Evolutionary conservation across 2,888 invertebrate species (phyloP).

Genomic region (Drosophila kuntzei): DNA sequence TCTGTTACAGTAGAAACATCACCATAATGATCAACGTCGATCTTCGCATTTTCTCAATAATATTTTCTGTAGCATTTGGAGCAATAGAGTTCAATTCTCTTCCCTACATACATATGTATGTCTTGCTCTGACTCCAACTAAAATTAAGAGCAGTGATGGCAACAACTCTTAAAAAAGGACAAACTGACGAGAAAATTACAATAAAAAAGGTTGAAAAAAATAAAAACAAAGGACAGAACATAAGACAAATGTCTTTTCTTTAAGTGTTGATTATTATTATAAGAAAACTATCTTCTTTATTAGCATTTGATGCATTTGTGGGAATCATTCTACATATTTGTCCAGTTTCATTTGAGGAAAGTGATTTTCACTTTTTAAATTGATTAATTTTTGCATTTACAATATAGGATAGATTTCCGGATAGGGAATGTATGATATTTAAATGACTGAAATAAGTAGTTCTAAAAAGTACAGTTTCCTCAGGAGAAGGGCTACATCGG

Average conservation of each 20-base stretch:
- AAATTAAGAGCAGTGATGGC: not conserved
- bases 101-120: no score
- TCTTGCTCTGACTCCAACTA: not conserved
- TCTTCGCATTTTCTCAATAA: not conserved
- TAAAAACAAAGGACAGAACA: no score
- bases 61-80: not conserved
- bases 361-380: no score
- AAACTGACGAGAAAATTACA: no score
- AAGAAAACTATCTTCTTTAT: no score
- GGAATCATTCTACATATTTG: no score
- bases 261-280: no score
- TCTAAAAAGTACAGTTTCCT: not conserved
- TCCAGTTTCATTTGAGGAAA: no score
- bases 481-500: not conserved
- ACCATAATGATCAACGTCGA: slow-evolving; percentile 7
- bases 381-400: not conserved
- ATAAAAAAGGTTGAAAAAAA: no score
- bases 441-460: not conserved
- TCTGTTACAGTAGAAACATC: slow-evolving; percentile 2
- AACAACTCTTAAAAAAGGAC: no score
- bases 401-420: not conserved
- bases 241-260: no score
- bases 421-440: not conserved
- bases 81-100: not conserved
- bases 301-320: no score